These are phyloP conservation scores for Leucophenga maculata DNA, from an alignment of 2,888 invertebrate genomes.

Conservation along the genomic window DNA sequence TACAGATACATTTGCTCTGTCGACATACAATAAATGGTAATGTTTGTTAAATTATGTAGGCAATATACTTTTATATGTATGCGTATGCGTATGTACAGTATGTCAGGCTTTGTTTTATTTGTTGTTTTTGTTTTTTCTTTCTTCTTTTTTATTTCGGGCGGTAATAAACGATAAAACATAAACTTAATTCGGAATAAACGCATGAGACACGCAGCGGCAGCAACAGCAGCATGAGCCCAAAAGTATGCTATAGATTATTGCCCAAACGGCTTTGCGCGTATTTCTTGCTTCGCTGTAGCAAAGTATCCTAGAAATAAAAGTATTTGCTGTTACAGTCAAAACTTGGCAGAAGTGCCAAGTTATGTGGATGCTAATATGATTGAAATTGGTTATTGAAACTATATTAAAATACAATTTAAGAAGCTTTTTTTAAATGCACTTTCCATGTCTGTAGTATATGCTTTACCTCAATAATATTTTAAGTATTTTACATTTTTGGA, in stretches of 20 bases:
- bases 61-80: constrained; percentile 49
- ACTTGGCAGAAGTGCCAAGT: not conserved
- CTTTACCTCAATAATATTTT: no score
- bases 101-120: not conserved
- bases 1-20: constrained; percentile 16
- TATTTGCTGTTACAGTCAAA: not conserved
- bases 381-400: no score
- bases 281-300: constrained; percentile 9
- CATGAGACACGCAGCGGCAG: constrained; percentile 45
- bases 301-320: not conserved
- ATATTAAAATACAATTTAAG: no score
- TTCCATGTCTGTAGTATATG: no score
- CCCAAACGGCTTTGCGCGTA: not conserved
- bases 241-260: constrained; percentile 34
- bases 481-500: no score
- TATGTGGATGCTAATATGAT: not conserved
- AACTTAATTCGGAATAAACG: constrained; percentile 47
- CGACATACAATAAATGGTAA: constrained; percentile 46
- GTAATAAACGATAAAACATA: constrained; percentile 54
- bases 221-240: constrained; percentile 29
- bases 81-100: constrained; percentile 37
- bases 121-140: not conserved
- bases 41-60: constrained; percentile 56
- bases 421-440: no score
- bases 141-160: not conserved